These are phyloP conservation scores for Thera britannica DNA, from an alignment of 2,888 invertebrate species.

Conservation along the genomic window DNA sequence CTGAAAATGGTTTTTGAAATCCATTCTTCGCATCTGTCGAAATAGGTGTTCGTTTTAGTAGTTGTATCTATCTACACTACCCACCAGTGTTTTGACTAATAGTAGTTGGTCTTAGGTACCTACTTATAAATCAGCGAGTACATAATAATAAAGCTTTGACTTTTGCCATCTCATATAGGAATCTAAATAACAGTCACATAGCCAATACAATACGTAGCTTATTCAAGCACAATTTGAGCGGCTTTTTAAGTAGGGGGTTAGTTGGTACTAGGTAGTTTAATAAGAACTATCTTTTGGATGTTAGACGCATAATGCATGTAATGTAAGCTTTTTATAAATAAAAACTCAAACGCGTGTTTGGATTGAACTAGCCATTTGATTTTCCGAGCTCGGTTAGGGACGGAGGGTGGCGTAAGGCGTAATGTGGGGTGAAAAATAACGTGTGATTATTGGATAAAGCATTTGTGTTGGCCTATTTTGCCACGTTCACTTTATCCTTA, in stretches of 20 bases:
- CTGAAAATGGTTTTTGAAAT: background rate
- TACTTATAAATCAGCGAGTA: too few relatives aligned
- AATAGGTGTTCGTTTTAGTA: background rate
- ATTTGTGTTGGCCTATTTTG: constrained; percentile 42
- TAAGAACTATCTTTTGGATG: background rate
- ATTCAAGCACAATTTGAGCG: background rate
- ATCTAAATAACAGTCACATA: background rate
- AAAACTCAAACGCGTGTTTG: constrained; percentile 17
- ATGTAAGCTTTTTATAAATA: background rate
- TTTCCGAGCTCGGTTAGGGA: constrained; percentile 16
- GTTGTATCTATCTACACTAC: background rate
- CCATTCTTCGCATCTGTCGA: constrained; percentile 1
- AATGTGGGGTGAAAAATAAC: constrained; percentile 43
- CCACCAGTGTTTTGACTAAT: background rate
- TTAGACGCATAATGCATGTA: background rate
- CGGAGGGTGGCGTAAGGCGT: constrained; percentile 39
- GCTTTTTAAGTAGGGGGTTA: background rate
- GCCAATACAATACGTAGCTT: too few relatives aligned
- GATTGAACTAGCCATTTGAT: constrained; percentile 27
- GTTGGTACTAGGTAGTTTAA: too few relatives aligned
- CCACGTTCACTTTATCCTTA: constrained; percentile 40
- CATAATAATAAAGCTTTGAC: too few relatives aligned
- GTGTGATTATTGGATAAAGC: constrained; percentile 44
- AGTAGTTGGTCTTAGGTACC: too few relatives aligned
- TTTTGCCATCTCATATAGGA: background rate